A percentile compares a stretch with the other conserved stretches of the same genome.
Evolutionary conservation across 2,888 invertebrate species (phyloP).

Genomic region (Andrena hattorfiana): DNA sequence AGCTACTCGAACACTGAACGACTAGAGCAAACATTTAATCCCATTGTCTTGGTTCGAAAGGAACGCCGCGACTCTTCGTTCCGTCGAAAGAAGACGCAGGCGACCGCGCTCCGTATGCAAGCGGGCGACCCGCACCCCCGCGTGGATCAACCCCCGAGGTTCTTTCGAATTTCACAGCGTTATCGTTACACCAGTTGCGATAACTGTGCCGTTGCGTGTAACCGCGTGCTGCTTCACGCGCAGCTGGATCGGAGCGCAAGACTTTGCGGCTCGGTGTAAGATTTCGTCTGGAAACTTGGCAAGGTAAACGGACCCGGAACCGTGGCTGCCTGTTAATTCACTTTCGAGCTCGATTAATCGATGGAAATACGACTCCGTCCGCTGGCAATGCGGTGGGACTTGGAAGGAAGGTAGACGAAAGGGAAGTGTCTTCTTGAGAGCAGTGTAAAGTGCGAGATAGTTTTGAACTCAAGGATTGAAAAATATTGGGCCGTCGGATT

Average conservation of each 20-base stretch:
- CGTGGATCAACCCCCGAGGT: slow-evolving; percentile 9
- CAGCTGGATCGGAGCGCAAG: background rate
- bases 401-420: too few species aligned
- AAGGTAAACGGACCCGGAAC: slow-evolving; percentile 14
- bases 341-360: background rate
- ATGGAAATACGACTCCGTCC: background rate
- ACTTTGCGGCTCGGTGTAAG: slow-evolving; percentile 7
- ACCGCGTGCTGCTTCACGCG: background rate
- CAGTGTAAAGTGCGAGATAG: background rate
- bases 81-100: slow-evolving; percentile 16
- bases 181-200: slow-evolving; percentile 27
- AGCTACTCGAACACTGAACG: slow-evolving; percentile 47
- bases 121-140: background rate
- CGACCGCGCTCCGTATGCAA: slow-evolving; percentile 3
- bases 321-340: background rate
- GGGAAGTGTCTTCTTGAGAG: background rate
- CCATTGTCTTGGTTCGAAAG: slow-evolving; percentile 60
- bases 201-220: slow-evolving; percentile 14
- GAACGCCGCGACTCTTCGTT: slow-evolving; percentile 16
- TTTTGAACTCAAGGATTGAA: too few species aligned
- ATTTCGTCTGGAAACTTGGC: slow-evolving; percentile 34
- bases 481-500: background rate
- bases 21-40: slow-evolving; percentile 66
- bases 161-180: slow-evolving; percentile 36
- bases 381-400: background rate